phyloP scores from a whole-genome alignment of 2,888 invertebrate species.

The Pollenia angustigena region DNA sequence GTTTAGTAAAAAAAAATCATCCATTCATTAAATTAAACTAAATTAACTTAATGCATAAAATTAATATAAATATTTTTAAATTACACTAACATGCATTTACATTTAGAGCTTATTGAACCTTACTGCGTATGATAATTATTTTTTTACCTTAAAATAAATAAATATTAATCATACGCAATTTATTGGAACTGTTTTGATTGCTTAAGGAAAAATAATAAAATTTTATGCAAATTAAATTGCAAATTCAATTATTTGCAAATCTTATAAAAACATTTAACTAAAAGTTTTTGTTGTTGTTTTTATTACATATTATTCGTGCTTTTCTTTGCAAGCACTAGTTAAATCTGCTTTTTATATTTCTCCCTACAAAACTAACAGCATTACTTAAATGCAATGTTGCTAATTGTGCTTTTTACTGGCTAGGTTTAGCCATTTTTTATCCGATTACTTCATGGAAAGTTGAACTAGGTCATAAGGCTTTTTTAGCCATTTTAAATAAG shows the following conservation, averaged over 20 bases:
- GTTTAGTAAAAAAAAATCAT: too few species aligned
- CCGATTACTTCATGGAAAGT: too few species aligned
- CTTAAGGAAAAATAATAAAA: not conserved
- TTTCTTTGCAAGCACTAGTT: not conserved
- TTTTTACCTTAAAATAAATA: not conserved
- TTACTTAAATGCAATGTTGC: too few species aligned
- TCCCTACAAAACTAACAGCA: not conserved
- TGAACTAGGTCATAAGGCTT: too few species aligned
- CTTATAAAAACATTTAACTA: conserved; percentile 13
- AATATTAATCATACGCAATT: not conserved
- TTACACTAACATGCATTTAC: too few species aligned
- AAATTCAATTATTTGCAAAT: conserved; percentile 23
- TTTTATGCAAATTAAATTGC: not conserved
- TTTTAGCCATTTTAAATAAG: too few species aligned
- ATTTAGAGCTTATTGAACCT: not conserved
- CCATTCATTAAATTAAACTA: too few species aligned
- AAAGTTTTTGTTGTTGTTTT: conserved; percentile 11
- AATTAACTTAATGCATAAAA: too few species aligned
- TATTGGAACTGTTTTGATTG: not conserved
- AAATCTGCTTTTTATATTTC: not conserved
- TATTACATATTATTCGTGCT: not conserved
- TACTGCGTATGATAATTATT: conserved; percentile 13
- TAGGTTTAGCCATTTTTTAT: too few species aligned
- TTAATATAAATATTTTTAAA: too few species aligned
- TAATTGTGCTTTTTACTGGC: too few species aligned